Conservation (phyloP, 2,797 vertebrate genomes). For the Amniataba percoides region DNA sequence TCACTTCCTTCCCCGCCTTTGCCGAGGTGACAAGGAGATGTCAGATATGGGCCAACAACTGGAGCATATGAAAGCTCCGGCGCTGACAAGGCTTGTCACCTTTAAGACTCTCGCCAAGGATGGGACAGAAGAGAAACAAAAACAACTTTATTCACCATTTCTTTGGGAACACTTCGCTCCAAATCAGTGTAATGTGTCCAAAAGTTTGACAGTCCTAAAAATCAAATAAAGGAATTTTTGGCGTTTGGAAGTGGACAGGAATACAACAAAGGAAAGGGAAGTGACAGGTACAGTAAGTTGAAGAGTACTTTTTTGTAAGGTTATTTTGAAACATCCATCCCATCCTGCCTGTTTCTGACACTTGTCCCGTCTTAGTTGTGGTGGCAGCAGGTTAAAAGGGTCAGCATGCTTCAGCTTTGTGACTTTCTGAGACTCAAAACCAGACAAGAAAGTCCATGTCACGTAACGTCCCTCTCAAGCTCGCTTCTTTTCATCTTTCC, state of each 20-base stretch:
- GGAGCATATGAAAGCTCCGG: constrained; percentile 53
- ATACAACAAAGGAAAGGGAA: constrained; percentile 20
- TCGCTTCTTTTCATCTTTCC: background rate
- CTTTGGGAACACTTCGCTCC: constrained; percentile 16
- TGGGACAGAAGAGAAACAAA: constrained; percentile 36
- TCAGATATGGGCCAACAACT: constrained; percentile 60
- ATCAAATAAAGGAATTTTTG: background rate
- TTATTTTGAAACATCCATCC: background rate
- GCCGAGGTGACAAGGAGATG: constrained; percentile 63
- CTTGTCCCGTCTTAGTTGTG: background rate
- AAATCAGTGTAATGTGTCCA: constrained; percentile 25
- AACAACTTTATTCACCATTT: constrained; percentile 12
- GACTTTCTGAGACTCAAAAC: constrained; percentile 4
- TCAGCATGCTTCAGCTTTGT: background rate
- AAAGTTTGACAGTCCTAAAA: constrained; percentile 22
- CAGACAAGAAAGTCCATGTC: background rate
- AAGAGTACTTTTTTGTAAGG: background rate
- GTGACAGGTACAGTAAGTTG: background rate
- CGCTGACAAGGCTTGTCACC: constrained; percentile 58
- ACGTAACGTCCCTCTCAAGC: background rate
- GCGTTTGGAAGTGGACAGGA: constrained; percentile 3
- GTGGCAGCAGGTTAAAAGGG: background rate
- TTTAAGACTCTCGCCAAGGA: constrained; percentile 50
- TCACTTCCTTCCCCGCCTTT: constrained; percentile 44
- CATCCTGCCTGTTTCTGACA: background rate